Conservation (phyloP, 2,888 invertebrate genomes). For the Octonoba sinensis region DNA sequence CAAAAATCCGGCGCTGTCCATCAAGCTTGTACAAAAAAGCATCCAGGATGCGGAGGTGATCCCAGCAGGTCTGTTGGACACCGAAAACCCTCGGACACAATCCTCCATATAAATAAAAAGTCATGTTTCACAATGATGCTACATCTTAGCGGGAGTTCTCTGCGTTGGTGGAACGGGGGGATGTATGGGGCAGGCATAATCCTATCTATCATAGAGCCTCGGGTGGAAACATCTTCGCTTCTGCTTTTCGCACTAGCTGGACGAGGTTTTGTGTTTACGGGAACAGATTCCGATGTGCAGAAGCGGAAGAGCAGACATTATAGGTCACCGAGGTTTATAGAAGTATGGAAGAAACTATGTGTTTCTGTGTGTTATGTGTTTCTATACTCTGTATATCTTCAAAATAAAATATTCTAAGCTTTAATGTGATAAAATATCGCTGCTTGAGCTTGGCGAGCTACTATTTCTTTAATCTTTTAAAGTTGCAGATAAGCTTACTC, state of each 20-base stretch:
- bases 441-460: no score
- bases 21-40: conserved; percentile 35
- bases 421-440: no score
- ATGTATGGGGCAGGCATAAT: conserved; percentile 58
- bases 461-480: no score
- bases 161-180: not conserved
- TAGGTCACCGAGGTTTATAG: not conserved
- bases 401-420: no score
- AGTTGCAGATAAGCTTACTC: no score
- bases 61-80: conserved; percentile 43
- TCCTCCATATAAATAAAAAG: conserved; percentile 63
- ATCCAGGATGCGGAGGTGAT: conserved; percentile 31
- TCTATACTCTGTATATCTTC: no score
- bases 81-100: conserved; percentile 25
- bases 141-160: conserved; percentile 53
- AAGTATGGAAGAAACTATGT: no score
- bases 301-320: conserved; percentile 14
- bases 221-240: conserved; percentile 43
- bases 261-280: conserved; percentile 32
- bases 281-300: not conserved
- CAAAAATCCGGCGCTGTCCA: conserved; percentile 59
- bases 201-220: conserved; percentile 58
- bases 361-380: no score
- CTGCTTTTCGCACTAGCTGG: no score
- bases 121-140: conserved; percentile 61